A percentile compares a stretch with the other conserved stretches of the same genome.
These are phyloP conservation scores for Phylloscopus whistleri DNA, from an alignment of 2,113 vertebrate species.

Conservation along the genomic window DNA sequence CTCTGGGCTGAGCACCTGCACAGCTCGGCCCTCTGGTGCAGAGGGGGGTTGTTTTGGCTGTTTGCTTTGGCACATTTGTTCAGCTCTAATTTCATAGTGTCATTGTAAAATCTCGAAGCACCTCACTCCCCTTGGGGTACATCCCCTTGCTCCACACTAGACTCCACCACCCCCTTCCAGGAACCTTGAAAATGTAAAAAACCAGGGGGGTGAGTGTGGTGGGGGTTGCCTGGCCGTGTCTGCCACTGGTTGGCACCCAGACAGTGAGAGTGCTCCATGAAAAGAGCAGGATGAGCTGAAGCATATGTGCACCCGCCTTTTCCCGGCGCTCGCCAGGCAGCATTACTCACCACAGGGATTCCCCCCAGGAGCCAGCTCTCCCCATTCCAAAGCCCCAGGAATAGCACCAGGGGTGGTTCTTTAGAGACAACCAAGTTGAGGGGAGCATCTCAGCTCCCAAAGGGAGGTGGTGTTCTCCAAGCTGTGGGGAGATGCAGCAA, in stretches of 20 bases:
- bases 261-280: not conserved
- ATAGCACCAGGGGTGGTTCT: rapidly evolving
- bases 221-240: not conserved
- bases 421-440: rapidly evolving
- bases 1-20: not conserved
- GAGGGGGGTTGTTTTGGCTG: not conserved
- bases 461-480: rapidly evolving
- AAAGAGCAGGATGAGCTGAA: constrained; percentile 31
- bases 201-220: not conserved
- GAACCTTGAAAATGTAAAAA: not conserved
- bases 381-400: not conserved
- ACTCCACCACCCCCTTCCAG: not conserved
- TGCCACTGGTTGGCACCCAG: not conserved
- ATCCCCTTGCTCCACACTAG: not conserved
- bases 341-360: not conserved
- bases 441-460: not conserved
- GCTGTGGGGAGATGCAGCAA: rapidly evolving
- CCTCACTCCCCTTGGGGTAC: not conserved
- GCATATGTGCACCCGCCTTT: constrained; percentile 29
- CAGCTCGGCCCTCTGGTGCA: not conserved
- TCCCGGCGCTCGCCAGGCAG: not conserved
- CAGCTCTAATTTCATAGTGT: not conserved
- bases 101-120: not conserved
- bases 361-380: not conserved
- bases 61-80: not conserved